Evolutionary conservation across 2,888 invertebrate species (phyloP).

Genomic region (Myopa tessellatipennis): DNA sequence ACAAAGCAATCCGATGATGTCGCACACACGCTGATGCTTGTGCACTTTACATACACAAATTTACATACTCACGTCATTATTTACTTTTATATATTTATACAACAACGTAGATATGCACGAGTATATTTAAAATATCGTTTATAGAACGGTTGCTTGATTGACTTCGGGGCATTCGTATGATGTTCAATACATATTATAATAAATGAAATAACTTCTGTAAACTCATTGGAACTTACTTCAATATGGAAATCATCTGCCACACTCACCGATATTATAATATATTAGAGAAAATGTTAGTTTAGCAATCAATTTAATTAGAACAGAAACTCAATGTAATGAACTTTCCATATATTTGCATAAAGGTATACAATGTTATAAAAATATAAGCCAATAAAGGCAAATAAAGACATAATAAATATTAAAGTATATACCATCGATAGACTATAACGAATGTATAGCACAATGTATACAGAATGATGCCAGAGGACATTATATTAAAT

Average conservation of each 20-base stretch:
- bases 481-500: neutral
- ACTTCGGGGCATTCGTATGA: neutral
- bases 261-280: too few relatives aligned
- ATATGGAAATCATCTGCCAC: too few relatives aligned
- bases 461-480: neutral
- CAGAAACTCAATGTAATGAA: too few relatives aligned
- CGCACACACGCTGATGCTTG: neutral
- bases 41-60: neutral
- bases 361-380: too few relatives aligned
- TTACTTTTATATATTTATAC: neutral
- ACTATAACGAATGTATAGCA: neutral
- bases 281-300: too few relatives aligned
- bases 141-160: neutral
- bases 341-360: too few relatives aligned
- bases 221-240: too few relatives aligned
- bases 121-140: too few relatives aligned
- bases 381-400: too few relatives aligned
- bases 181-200: neutral
- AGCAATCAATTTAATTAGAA: too few relatives aligned
- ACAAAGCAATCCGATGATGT: neutral
- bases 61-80: neutral
- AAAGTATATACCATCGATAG: neutral
- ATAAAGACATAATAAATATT: neutral
- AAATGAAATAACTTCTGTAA: too few relatives aligned
- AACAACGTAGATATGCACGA: too few relatives aligned